Conservation (phyloP, 2,113 vertebrate species). For the Sturnira hondurensis region DNA sequence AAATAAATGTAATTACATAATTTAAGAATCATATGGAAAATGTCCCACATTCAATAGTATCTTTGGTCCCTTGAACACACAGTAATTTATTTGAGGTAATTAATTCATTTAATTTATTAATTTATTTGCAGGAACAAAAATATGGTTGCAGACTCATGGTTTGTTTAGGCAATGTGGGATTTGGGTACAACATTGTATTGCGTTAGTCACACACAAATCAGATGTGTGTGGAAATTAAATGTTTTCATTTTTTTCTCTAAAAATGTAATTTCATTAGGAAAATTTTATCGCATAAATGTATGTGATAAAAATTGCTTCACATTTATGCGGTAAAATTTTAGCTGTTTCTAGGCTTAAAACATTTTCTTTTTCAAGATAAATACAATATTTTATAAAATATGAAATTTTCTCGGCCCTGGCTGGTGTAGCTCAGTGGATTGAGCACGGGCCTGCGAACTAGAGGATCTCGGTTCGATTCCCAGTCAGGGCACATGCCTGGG, state of each 20-base stretch:
- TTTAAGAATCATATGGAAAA: background rate
- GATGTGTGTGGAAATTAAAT: background rate
- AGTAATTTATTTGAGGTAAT: background rate
- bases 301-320: too few relatives aligned
- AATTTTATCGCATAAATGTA: background rate
- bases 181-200: background rate
- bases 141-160: too few relatives aligned
- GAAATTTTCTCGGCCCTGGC: background rate
- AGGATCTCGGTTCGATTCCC: too few relatives aligned
- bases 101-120: too few relatives aligned
- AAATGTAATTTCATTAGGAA: background rate
- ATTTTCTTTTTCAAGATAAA: background rate
- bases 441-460: too few relatives aligned
- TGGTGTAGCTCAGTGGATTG: too few relatives aligned
- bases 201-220: background rate
- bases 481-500: too few relatives aligned
- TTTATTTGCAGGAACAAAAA: too few relatives aligned
- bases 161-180: background rate
- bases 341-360: background rate
- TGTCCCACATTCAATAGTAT: background rate
- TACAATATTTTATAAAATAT: background rate
- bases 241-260: background rate
- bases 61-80: background rate
- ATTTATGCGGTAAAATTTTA: too few relatives aligned
- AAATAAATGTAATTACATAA: background rate